These are phyloP conservation scores for Tupiocoris notatus DNA, from an alignment of 2,888 invertebrate species.

Conservation along the genomic window DNA sequence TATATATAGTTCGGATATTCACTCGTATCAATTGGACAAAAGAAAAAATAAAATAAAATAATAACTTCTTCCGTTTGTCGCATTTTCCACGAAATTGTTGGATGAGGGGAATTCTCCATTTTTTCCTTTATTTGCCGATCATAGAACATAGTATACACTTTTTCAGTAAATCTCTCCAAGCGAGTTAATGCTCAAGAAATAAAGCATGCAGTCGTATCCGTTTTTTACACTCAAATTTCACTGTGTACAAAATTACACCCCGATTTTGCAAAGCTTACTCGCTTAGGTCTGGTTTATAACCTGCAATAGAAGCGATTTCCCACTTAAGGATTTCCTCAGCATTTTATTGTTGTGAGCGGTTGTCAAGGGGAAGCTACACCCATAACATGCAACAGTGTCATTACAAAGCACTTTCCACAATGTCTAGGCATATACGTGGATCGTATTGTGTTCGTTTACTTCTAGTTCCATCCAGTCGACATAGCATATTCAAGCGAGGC, in stretches of 20 bases:
- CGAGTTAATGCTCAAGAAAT: no score
- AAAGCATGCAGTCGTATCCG: no score
- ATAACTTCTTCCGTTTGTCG: background rate
- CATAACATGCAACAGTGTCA: background rate
- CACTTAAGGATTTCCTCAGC: background rate
- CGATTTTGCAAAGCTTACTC: no score
- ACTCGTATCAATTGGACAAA: background rate
- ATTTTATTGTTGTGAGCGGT: background rate
- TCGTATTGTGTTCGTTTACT: background rate
- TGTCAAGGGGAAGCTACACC: background rate
- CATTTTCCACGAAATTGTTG: background rate
- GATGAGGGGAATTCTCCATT: no score
- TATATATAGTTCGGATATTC: no score
- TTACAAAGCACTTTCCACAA: background rate
- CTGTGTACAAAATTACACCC: no score
- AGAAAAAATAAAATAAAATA: background rate
- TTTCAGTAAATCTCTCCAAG: background rate
- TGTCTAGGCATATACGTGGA: background rate
- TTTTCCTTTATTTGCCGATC: background rate
- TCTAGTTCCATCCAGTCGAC: background rate
- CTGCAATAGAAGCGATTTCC: background rate
- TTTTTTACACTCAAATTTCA: no score
- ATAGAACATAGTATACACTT: no score
- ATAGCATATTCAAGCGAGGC: background rate
- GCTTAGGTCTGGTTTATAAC: no score